A percentile compares a stretch with the other conserved stretches of the same genome.
Conservation (phyloP, 2,888 invertebrate genomes). For the Pecten maximus region DNA sequence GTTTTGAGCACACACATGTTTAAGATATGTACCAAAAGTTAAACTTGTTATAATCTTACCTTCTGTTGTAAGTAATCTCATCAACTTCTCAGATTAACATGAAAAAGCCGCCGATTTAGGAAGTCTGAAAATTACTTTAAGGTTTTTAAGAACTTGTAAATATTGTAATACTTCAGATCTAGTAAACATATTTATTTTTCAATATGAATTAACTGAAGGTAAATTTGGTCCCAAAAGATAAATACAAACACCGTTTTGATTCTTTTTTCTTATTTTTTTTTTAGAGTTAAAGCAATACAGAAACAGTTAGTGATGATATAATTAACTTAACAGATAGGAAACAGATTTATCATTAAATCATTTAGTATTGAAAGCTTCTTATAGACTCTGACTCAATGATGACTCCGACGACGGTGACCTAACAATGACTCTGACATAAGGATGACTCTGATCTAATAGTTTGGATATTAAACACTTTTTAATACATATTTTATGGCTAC, state of each 20-base stretch:
- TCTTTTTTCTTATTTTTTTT: not conserved
- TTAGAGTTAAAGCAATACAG: not conserved
- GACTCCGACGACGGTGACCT: too few relatives aligned
- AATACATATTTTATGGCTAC: too few relatives aligned
- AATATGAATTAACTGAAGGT: not conserved
- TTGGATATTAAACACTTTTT: too few relatives aligned
- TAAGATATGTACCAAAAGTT: slow-evolving; percentile 6
- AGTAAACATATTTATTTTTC: not conserved
- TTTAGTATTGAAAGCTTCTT: too few relatives aligned
- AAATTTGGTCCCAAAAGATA: not conserved
- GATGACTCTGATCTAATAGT: too few relatives aligned
- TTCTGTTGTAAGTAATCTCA: not conserved
- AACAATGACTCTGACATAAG: too few relatives aligned
- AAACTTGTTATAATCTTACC: not conserved
- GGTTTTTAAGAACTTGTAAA: not conserved
- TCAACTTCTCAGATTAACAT: slow-evolving; percentile 7
- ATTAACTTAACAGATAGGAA: too few relatives aligned
- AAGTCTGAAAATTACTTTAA: not conserved
- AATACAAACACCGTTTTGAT: not conserved
- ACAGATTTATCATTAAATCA: too few relatives aligned
- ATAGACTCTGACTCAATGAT: too few relatives aligned
- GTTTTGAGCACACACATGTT: not conserved
- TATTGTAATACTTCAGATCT: not conserved
- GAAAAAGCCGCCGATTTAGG: not conserved
- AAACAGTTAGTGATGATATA: too few relatives aligned